Evolutionary conservation across 2,797 vertebrate genomes (phyloP), one percentile per base, ranked within the genome.

Genomic region (Alectoris magna): DNA sequence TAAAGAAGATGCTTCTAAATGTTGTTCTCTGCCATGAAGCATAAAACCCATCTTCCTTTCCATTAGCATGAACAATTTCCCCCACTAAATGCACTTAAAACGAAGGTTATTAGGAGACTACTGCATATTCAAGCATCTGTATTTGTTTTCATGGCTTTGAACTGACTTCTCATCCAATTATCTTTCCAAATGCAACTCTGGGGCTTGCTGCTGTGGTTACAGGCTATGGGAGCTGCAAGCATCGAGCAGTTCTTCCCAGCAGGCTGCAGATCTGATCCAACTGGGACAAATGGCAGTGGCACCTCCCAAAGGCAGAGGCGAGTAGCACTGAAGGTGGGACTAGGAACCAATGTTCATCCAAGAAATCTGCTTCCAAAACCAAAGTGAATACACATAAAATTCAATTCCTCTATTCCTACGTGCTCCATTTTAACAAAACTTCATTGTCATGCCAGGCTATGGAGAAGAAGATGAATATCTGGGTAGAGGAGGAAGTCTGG

Each of bases 401-500:
- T 90, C 76, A 55, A 49, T 71, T 91, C 77, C 26, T 92, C 64
- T 92, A 8, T 86, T 82, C 58, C 53, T 84, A 79, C 82, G 60
- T 0, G 0, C 44, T 68, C 49, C 1, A 0, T 88, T 94, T 96
- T 93, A 96, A 96, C 94, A 74, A 91, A 95, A 66, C 88, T 87
- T 95, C 71, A 9, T 91, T 94, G 46, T 96, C 93, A 5, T 91
- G 31, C 39, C 97, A 99, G 99, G 97, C 98, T 84, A 88, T 98
- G 87, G 91, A 92, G 17, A 98, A 98, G 39, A 95, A 95, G 93
- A 97, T 97, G 89, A 93, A 96, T 92, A 73, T 97, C 26, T 99
- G 99, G 99, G 95, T 97, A 43, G 98, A 98, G 48, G 98, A 98
- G 85, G 98, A 98, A 53, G 99, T 99, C 91, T 99, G 99, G 99